Evolutionary conservation across 2,113 vertebrate species (phyloP), one percentile per base, ranked within the genome.

Genomic region (Potamarius usumacintae): DNA sequence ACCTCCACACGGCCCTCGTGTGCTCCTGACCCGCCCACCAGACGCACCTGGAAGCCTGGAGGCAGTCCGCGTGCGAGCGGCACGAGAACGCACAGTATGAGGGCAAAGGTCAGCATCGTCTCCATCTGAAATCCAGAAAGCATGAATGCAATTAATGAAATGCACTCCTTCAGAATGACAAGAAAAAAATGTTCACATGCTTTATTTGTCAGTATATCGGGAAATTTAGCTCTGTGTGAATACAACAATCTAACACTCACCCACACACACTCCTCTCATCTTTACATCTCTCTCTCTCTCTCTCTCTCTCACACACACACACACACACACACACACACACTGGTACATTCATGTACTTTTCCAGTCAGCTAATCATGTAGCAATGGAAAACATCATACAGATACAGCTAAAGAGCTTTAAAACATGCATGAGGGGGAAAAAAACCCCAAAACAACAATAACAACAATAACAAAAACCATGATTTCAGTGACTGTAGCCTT

Each of bases 1-100:
- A 99, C 96, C 93, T 99, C 98, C 90, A 99, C 92, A 0, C 98
- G 97, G 0, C 98, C 98, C 90, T 99, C 97, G 2, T 97, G 94
- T 0, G 93, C 50, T 89, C 90, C 0, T 90, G 94, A 87, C 91
- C 97, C 69, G 84, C 0, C 92, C 85, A 91, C 95, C 82, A 99
- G 95, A 76, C 97, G 94, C n/a, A 99, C 88, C 85, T 83, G 94
- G 25, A 91, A 85, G 9, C 92, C 92, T 84, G 34, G 90, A 20
- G 9, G 84, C 53, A 0, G n/a, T 63, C 30, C 80, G 14, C 92
- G 85, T 42, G 60, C 91, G 50, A 93, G 85, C 71, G 91, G 84
- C 5, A 93, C 87, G 82, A 91, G 63, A 82, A 92, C 58, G 65
- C 74, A 52, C n/a, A 84, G 17, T 48, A n/a, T 58, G 27, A 85